phyloP scores from a whole-genome alignment of 1,140 invertebrate species.

The Lepidotrigona ventralis region DNA sequence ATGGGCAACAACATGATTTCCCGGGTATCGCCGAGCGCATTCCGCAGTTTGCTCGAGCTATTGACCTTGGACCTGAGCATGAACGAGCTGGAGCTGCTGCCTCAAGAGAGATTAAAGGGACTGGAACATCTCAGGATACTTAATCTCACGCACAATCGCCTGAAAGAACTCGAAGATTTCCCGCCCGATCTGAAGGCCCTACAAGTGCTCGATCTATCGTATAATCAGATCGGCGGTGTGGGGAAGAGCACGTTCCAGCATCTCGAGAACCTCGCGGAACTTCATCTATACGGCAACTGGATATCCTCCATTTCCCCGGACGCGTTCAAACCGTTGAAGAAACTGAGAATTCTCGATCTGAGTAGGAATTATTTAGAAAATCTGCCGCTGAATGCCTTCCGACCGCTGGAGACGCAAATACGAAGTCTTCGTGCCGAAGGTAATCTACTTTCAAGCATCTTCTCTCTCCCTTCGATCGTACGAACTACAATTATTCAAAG shows the following conservation, averaged over 20 bases:
- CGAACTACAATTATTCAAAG: not conserved
- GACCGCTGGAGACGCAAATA: conserved; percentile 89
- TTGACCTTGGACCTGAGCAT: conserved; percentile 89
- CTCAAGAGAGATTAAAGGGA: conserved; percentile 90
- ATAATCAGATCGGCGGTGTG: conserved; percentile 89
- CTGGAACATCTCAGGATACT: conserved; percentile 85
- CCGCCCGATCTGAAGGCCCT: conserved; percentile 87
- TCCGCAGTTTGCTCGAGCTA: conserved; percentile 87
- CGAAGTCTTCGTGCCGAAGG: conserved; percentile 88
- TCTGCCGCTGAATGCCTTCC: conserved; percentile 88
- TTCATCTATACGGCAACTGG: conserved; percentile 90
- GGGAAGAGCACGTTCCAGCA: conserved; percentile 87
- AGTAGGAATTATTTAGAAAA: conserved; percentile 91
- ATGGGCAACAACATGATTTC: conserved; percentile 88
- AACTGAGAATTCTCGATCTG: conserved; percentile 88
- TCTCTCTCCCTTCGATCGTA: not conserved
- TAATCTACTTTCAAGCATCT: conserved; percentile 79
- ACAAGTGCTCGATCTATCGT: conserved; percentile 90
- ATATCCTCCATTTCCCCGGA: conserved; percentile 88
- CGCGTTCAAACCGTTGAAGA: conserved; percentile 88
- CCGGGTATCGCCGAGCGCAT: conserved; percentile 91
- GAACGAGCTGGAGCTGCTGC: conserved; percentile 91
- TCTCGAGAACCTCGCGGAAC: conserved; percentile 86
- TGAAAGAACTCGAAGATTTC: conserved; percentile 92
- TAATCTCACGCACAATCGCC: conserved; percentile 90